A percentile compares a stretch with the other conserved stretches of the same genome.
Conservation (phyloP, 2,797 vertebrate genomes). For the Tokudaia muenninki region DNA sequence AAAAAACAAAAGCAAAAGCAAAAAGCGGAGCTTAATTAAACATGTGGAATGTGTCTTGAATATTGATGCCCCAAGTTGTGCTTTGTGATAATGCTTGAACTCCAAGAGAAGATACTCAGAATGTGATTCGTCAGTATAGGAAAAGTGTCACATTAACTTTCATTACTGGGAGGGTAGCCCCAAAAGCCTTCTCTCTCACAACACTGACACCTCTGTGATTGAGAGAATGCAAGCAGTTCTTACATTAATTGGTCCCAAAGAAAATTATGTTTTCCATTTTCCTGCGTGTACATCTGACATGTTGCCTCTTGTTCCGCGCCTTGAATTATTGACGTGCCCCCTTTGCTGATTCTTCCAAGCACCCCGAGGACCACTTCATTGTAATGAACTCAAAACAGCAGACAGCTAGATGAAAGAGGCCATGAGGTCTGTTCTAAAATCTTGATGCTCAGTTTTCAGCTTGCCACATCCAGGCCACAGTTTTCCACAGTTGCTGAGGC, state of each 20-base stretch:
- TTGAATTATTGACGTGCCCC: constrained; percentile 83
- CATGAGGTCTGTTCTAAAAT: neutral
- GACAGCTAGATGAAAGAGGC: neutral
- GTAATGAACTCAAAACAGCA: neutral
- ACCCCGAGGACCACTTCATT: constrained; percentile 53
- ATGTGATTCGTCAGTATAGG: constrained; percentile 81
- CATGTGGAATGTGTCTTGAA: constrained; percentile 80
- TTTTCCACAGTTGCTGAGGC: neutral
- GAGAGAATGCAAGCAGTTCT: constrained; percentile 78
- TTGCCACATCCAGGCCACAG: constrained; percentile 45
- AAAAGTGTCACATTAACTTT: constrained; percentile 79
- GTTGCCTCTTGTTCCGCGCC: constrained; percentile 80
- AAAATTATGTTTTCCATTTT: constrained; percentile 85
- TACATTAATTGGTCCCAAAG: constrained; percentile 87
- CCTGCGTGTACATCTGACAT: constrained; percentile 68
- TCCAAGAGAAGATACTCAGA: constrained; percentile 74
- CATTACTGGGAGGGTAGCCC: neutral
- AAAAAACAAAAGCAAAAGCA: constrained; percentile 72
- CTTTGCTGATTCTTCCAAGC: constrained; percentile 74
- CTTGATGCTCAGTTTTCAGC: constrained; percentile 10
- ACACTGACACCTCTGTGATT: constrained; percentile 58
- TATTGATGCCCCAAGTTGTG: constrained; percentile 76
- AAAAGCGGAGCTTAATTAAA: constrained; percentile 71
- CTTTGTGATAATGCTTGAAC: constrained; percentile 72
- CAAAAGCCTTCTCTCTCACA: constrained; percentile 38